A percentile compares a stretch with the other conserved stretches of the same genome.
These are phyloP conservation scores for Mus minutoides DNA, from an alignment of 2,797 vertebrate genomes.

Conservation along the genomic window DNA sequence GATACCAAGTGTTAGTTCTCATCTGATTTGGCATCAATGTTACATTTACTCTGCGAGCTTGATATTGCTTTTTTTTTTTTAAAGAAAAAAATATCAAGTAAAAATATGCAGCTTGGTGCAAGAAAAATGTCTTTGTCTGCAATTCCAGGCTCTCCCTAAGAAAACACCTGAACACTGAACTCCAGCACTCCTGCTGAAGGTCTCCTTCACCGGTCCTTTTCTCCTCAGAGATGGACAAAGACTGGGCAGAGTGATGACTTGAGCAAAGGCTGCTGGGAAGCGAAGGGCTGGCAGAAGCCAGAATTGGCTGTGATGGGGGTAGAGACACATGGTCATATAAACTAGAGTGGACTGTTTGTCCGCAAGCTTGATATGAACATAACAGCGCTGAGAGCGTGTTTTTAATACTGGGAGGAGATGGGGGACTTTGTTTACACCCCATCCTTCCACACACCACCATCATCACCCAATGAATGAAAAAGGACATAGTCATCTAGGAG, in stretches of 20 bases:
- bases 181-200: not conserved
- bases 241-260: not conserved
- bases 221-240: not conserved
- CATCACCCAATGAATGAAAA: not conserved
- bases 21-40: conserved; percentile 83
- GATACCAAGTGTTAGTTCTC: conserved; percentile 83
- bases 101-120: conserved; percentile 80
- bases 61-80: conserved; percentile 81
- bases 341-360: not conserved
- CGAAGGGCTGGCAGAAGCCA: not conserved
- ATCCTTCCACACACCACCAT: not conserved
- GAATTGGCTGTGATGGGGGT: not conserved
- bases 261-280: not conserved
- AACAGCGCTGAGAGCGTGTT: not conserved
- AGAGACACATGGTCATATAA: not conserved
- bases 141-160: conserved; percentile 40
- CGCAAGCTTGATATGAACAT: not conserved
- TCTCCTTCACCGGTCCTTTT: not conserved
- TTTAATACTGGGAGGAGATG: not conserved
- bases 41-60: conserved; percentile 79
- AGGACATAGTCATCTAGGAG: conserved; percentile 29
- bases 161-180: conserved; percentile 26
- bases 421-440: not conserved
- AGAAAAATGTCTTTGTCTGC: conserved; percentile 81
- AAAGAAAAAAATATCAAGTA: conserved; percentile 81